Evolutionary conservation across 2,113 vertebrate genomes (phyloP), one percentile per base, ranked within the genome.

Genomic region (Hypocryptadius cinnamomeus): DNA sequence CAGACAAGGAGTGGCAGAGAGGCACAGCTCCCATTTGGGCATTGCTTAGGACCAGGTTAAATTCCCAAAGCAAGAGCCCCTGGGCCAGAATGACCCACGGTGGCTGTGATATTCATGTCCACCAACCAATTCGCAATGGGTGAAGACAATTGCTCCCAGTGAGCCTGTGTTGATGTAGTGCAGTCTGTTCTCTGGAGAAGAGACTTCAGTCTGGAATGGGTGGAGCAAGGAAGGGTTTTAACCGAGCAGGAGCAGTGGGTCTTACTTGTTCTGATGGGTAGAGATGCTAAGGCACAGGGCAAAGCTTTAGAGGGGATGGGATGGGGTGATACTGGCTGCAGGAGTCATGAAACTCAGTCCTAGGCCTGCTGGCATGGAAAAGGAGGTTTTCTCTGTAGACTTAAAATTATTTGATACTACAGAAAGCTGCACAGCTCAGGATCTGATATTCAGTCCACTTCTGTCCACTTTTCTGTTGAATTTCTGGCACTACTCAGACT

Each of bases 71-170:
- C 24, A 91, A 79, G 70, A 66, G 17, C 28, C 5, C 12, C 17
- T 16, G 4, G 4, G 15, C n/a, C 51, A 68, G 42, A 74, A 70
- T 2, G 3, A 54, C 11, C 23, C 35, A 42, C 0, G 0, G 7
- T n/a, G 23, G 8, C 39, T 79, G 33, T 42, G 15, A 79, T 39
- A 65, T 48, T 37, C n/a, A 21, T 31, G 6, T 50, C 25, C 47
- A 54, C 15, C 65, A 35, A 21, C 5, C 19, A 42, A 9, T 35
- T 59, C 47, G 57, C 50, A 50, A 3, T 20, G 35, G 21, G 4
- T n/a, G n/a, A 87, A 73, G 54, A 45, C 8, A 30, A 44, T 10
- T 35, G 25, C 23, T 69, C 44, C 37, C n/a, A 64, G 1, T 14
- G 39, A 15, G 7, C n/a, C 33, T 66, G 4, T 64, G 25, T 4